Evolutionary conservation across 64 coral and sea anemone species (phyloP).

Genomic region (Cladopsammia gracilis): DNA sequence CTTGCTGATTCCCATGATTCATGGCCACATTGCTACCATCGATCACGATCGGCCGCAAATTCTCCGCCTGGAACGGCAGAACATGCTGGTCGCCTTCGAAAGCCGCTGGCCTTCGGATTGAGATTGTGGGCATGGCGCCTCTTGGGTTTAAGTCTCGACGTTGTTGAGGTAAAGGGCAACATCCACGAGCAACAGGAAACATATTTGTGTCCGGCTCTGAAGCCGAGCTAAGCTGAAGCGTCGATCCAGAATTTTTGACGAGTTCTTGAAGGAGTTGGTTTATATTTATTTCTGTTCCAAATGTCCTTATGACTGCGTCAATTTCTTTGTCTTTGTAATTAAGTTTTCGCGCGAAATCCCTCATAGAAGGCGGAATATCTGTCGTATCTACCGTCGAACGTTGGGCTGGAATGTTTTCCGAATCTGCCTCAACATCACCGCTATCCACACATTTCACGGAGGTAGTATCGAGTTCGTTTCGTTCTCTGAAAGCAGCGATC

Average conservation of each 20-base stretch:
- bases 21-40: slow-evolving; percentile 94
- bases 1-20: slow-evolving; percentile 90
- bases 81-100: not conserved
- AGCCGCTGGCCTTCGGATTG: not conserved
- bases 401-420: not conserved
- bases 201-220: not conserved
- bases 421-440: not conserved
- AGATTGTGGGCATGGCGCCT: not conserved
- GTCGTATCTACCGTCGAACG: not conserved
- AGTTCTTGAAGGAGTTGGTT: slow-evolving; percentile 73
- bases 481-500: not conserved
- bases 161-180: not conserved
- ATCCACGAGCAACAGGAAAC: not conserved
- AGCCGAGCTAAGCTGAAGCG: slow-evolving; percentile 1
- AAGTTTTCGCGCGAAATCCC: slow-evolving; percentile 76
- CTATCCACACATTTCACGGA: not conserved
- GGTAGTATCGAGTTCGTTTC: not conserved
- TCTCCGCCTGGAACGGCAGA: not conserved
- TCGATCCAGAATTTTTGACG: slow-evolving; percentile 51
- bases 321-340: slow-evolving; percentile 67
- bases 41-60: slow-evolving; percentile 70
- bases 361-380: slow-evolving; percentile 45
- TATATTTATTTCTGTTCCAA: slow-evolving; percentile 63
- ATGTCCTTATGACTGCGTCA: slow-evolving; percentile 62
- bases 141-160: not conserved